A percentile compares a stretch with the other conserved stretches of the same genome.
Conservation (phyloP, 1,140 invertebrate genomes). For the Orius laevigatus region DNA sequence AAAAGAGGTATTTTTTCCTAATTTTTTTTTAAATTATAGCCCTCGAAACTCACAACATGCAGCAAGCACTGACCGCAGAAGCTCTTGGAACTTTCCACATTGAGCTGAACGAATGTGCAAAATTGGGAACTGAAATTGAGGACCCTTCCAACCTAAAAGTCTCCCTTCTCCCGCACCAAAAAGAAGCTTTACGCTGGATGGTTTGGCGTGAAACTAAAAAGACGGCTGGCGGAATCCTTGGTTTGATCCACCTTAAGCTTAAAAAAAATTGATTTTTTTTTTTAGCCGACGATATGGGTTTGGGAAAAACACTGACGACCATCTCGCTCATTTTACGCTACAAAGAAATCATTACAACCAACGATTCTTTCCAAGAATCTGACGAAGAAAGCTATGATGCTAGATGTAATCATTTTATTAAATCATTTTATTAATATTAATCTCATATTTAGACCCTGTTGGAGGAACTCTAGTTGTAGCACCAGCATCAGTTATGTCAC, state of each 20-base stretch:
- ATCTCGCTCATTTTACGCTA: slow-evolving; percentile 54
- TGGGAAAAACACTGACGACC: slow-evolving; percentile 86
- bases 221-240: slow-evolving; percentile 62
- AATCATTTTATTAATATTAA: slow-evolving; percentile 6
- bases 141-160: slow-evolving; percentile 49
- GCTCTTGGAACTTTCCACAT: slow-evolving; percentile 54
- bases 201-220: slow-evolving; percentile 70
- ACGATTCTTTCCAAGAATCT: slow-evolving; percentile 8
- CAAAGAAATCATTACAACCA: slow-evolving; percentile 23
- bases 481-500: slow-evolving; percentile 64
- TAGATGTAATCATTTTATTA: slow-evolving; percentile 3
- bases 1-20: slow-evolving; percentile 14
- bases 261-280: slow-evolving; percentile 21
- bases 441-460: slow-evolving; percentile 20
- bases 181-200: slow-evolving; percentile 74
- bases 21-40: slow-evolving; percentile 28
- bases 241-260: slow-evolving; percentile 23
- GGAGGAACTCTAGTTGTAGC: slow-evolving; percentile 76
- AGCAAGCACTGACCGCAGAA: slow-evolving; percentile 50
- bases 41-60: slow-evolving; percentile 38
- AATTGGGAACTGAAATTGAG: slow-evolving; percentile 35
- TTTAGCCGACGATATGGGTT: slow-evolving; percentile 85
- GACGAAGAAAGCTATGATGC: not conserved
- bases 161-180: slow-evolving; percentile 69
- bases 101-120: slow-evolving; percentile 46